Evolutionary conservation across 2,888 invertebrate species (phyloP).

Genomic region (Rugalucina vietnamica): DNA sequence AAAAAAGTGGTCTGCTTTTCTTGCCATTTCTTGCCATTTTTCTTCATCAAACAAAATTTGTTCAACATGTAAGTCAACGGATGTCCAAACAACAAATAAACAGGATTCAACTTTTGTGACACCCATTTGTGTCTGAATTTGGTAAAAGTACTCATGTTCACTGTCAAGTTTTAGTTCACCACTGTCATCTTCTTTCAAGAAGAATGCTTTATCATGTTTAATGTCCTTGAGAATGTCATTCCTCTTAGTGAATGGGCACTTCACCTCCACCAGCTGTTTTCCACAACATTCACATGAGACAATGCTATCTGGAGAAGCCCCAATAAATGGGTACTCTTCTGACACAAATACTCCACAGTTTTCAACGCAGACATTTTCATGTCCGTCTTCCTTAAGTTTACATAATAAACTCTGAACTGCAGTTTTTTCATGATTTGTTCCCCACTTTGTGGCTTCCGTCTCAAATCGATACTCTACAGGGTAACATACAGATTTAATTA

Average conservation of each 20-base stretch:
- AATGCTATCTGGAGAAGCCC: constrained; percentile 38
- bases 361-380: background rate
- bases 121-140: constrained; percentile 40
- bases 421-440: constrained; percentile 26
- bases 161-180: background rate
- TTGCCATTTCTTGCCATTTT: constrained; percentile 14
- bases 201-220: constrained; percentile 12
- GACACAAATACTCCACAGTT: constrained; percentile 16
- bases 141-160: constrained; percentile 21
- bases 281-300: constrained; percentile 50
- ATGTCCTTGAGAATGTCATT: constrained; percentile 11
- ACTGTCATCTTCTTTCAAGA: background rate
- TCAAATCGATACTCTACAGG: constrained; percentile 6
- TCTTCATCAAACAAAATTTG: constrained; percentile 26
- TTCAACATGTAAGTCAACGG: constrained; percentile 21
- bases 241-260: constrained; percentile 16
- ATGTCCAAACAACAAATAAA: constrained; percentile 38
- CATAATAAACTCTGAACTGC: background rate
- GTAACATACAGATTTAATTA: constrained; percentile 34
- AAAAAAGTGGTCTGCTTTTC: constrained; percentile 20
- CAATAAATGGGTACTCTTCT: constrained; percentile 24
- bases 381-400: background rate
- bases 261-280: constrained; percentile 28
- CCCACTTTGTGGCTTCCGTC: constrained; percentile 35
- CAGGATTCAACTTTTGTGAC: constrained; percentile 2